Percentiles rank a stretch among this genome's conserved stretches.
These are phyloP conservation scores for Perognathus longimembris DNA, from an alignment of 2,113 vertebrate species.

Conservation along the genomic window DNA sequence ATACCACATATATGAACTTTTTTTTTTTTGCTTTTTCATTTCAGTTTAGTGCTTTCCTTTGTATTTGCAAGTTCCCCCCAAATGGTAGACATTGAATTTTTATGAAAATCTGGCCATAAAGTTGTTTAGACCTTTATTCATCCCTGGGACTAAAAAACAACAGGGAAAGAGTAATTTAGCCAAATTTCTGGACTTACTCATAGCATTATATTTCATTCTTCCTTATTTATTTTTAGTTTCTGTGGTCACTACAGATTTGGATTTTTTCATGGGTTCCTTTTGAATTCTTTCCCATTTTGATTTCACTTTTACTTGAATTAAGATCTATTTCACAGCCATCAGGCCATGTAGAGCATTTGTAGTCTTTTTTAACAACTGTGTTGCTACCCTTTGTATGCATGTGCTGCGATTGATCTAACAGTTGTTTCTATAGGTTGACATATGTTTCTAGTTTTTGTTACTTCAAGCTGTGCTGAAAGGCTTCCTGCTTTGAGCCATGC, in stretches of 20 bases:
- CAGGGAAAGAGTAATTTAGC: background rate
- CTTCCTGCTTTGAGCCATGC: constrained; percentile 15
- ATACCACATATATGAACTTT: background rate
- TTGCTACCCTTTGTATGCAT: constrained; percentile 24
- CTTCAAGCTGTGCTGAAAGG: background rate
- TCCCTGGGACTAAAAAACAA: background rate
- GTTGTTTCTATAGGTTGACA: background rate
- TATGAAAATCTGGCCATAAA: constrained; percentile 8
- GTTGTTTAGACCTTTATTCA: constrained; percentile 2
- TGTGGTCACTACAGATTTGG: background rate
- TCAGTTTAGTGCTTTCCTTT: background rate
- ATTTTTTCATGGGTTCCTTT: background rate
- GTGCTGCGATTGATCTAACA: background rate
- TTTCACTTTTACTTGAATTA: constrained; percentile 47
- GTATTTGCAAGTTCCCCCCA: background rate
- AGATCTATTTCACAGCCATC: background rate
- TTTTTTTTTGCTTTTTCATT: background rate
- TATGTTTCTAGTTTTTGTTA: constrained; percentile 39
- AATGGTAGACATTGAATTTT: background rate
- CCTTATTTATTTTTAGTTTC: constrained; percentile 12
- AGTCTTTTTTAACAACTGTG: constrained; percentile 40
- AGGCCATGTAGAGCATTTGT: background rate
- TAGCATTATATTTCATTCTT: background rate
- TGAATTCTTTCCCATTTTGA: background rate
- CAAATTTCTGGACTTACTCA: background rate